Evolutionary conservation across 2,888 invertebrate species (phyloP).

Genomic region (Rambutsinella grinnellia): DNA sequence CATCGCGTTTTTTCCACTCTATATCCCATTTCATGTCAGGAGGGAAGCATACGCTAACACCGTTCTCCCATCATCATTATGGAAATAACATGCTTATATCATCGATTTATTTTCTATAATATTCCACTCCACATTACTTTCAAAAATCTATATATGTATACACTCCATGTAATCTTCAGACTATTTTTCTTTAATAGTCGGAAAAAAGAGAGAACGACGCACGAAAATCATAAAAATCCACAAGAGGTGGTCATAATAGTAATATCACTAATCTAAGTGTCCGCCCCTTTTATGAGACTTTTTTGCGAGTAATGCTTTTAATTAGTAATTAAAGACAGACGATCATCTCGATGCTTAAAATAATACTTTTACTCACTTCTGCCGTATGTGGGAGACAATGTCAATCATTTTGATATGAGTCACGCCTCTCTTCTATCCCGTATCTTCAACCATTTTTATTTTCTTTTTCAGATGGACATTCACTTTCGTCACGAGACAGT

Average conservation of each 20-base stretch:
- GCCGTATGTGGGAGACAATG: constrained; percentile 11
- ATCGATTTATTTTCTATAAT: constrained; percentile 40
- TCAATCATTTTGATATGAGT: constrained; percentile 48
- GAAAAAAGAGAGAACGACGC: too few species aligned
- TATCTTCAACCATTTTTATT: constrained; percentile 36
- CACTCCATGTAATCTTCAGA: not conserved
- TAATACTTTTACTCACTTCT: not conserved
- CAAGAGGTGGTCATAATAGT: constrained; percentile 22
- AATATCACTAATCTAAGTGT: constrained; percentile 51
- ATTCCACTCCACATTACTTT: constrained; percentile 20
- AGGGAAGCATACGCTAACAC: not conserved
- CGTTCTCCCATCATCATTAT: constrained; percentile 11
- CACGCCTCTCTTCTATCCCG: constrained; percentile 36
- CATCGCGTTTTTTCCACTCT: constrained; percentile 40
- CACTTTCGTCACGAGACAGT: constrained; percentile 81
- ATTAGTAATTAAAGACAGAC: constrained; percentile 51
- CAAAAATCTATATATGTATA: not conserved
- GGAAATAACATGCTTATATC: constrained; percentile 32
- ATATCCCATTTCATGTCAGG: constrained; percentile 41
- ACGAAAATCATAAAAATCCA: constrained; percentile 47
- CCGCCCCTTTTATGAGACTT: constrained; percentile 52
- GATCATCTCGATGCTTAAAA: constrained; percentile 39
- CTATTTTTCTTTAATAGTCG: not conserved
- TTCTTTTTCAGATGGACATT: constrained; percentile 78
- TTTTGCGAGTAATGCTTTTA: constrained; percentile 45